Evolutionary conservation across 2,888 invertebrate species (phyloP).

Genomic region (Cyrtodaria siliqua): DNA sequence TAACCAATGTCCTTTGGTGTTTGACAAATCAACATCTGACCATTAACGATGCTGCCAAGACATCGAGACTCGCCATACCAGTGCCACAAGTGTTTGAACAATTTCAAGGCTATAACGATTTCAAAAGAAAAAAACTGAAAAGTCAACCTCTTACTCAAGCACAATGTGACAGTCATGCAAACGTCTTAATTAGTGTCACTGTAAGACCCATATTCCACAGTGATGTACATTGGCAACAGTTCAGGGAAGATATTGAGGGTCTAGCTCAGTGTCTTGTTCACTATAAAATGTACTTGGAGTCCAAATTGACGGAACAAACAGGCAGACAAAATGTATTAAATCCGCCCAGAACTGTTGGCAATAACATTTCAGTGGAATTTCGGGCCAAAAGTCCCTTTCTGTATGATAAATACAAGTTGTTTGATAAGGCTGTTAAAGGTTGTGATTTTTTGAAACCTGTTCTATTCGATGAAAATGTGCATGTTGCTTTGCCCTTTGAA

Average conservation of each 20-base stretch:
- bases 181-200: conserved; percentile 11
- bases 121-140: conserved; percentile 16
- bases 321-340: neutral
- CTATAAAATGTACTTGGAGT: neutral
- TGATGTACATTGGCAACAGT: conserved; percentile 6
- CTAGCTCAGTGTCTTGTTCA: neutral
- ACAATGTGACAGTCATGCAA: conserved; percentile 14
- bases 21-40: conserved; percentile 25
- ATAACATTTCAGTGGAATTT: conserved; percentile 1
- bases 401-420: neutral
- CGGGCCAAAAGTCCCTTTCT: neutral
- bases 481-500: conserved; percentile 29
- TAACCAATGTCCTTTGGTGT: conserved; percentile 29
- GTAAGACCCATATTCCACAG: conserved; percentile 10
- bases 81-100: conserved; percentile 14
- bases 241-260: neutral
- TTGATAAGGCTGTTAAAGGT: neutral
- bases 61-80: conserved; percentile 3
- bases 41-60: conserved; percentile 15
- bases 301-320: neutral
- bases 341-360: conserved; percentile 2
- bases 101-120: conserved; percentile 24
- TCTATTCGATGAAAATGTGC: conserved; percentile 23
- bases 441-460: neutral
- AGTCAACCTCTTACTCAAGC: neutral